Evolutionary conservation across 1,140 invertebrate species (phyloP).

Genomic region (Geopemphigus sp.): DNA sequence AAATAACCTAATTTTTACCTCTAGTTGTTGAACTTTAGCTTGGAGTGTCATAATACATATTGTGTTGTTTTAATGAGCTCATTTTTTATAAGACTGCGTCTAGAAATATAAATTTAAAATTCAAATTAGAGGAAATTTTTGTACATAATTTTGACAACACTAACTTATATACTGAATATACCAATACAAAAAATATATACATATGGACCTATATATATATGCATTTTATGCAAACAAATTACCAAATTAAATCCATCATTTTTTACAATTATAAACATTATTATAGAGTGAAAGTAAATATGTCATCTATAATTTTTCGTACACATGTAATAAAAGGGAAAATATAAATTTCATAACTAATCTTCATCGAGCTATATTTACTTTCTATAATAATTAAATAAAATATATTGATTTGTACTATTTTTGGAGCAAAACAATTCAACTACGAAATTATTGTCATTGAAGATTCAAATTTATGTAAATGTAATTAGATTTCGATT

Average conservation of each 20-base stretch:
- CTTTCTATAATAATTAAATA: conserved; percentile 4
- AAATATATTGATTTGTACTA: neutral
- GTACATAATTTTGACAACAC: neutral
- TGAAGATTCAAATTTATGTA: too few relatives aligned
- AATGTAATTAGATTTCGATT: too few relatives aligned
- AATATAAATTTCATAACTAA: conserved; percentile 42
- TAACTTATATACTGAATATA: too few relatives aligned
- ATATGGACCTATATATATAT: neutral
- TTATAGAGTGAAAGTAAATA: conserved; percentile 6
- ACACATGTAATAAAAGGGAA: conserved; percentile 30
- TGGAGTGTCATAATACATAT: conserved; percentile 45
- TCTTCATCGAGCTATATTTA: conserved; percentile 30
- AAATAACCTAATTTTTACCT: conserved; percentile 8
- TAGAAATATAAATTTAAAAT: conserved; percentile 7
- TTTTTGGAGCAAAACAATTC: too few relatives aligned
- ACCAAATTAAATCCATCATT: neutral
- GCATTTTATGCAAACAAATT: neutral
- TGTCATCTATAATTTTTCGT: conserved; percentile 10
- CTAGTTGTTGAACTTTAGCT: conserved; percentile 23
- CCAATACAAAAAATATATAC: neutral
- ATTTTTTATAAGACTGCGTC: neutral
- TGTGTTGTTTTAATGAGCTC: neutral
- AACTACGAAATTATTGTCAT: too few relatives aligned
- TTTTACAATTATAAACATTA: neutral
- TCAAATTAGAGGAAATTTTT: neutral